Base-by-base conservation (phyloP, 2,888 invertebrate species). In the Podabrus alpinus region DNA sequence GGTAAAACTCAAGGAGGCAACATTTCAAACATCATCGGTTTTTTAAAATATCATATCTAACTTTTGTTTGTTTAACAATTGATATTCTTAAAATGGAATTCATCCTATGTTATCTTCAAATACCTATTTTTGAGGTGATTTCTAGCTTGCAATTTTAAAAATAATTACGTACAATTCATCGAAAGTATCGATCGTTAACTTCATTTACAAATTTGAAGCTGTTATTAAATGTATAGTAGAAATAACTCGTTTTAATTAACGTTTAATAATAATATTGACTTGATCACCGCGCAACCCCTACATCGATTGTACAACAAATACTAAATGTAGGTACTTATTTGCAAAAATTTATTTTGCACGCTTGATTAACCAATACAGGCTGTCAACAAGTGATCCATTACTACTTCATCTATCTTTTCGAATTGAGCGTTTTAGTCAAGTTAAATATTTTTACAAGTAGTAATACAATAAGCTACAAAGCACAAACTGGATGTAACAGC, bases 331-430 rank as follows among this genome's bases (percentile, higher is more conserved):
- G 45, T 45, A 45, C 7, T n/a, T 45, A n/a, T 45, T 45, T n/a
- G 7, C n/a, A 45, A 45, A 45, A 45, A 45, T 45, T 45, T 45
- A n/a, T 45, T 45, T 45, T 45, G 1, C 29, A 3, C 45, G 11
- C 45, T 45, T 45, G 45, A 45, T 45, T 45, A 45, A 9, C n/a
- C n/a, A 45, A 45, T 45, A n/a, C 7, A 45, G 9, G 69, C 69
- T 66, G 59, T 67, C 60, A 66, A 66, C 59, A 60, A 73, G 62
- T 69, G 69, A 73, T 24, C 66, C 60, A 59, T 66, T 68, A 66
- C 45, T 66, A 62, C 59, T 19, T 67, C 59, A 66, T 69, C 19
- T 69, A 29, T 59, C 66, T 59, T 66, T 69, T 69, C 60, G 60
- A 69, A 69, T 66, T 66, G 59, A 66, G 69, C 62, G 62, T 69